Conservation (phyloP, 2,797 vertebrate species). For the Eulemur albifrons region DNA sequence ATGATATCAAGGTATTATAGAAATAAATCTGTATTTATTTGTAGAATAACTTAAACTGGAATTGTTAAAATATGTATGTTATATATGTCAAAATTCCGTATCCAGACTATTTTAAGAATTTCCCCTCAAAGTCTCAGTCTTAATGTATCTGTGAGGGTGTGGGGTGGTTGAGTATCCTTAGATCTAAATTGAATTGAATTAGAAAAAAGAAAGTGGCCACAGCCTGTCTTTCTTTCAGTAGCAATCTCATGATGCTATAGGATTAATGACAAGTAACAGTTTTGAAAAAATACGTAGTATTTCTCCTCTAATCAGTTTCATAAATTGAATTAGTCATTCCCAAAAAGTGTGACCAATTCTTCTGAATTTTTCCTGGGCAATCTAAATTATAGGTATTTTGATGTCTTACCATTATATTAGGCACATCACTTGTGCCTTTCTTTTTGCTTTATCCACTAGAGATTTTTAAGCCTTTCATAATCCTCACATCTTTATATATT, state of each 20-base stretch:
- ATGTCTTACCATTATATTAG: background rate
- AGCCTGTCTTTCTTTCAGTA: background rate
- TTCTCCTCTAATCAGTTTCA: background rate
- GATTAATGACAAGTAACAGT: background rate
- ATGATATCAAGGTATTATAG: slow-evolving; percentile 95
- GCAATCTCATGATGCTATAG: background rate
- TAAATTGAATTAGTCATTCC: slow-evolving; percentile 2
- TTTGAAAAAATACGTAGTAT: slow-evolving; percentile 23
- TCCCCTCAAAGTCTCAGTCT: background rate
- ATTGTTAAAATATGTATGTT: slow-evolving; percentile 28
- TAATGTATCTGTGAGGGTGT: slow-evolving; percentile 14
- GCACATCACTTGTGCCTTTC: background rate
- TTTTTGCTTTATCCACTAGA: slow-evolving; percentile 24
- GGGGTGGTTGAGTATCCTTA: slow-evolving; percentile 2
- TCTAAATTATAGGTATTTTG: slow-evolving; percentile 16
- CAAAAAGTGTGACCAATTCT: background rate
- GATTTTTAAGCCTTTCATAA: slow-evolving; percentile 13
- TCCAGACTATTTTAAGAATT: slow-evolving; percentile 11
- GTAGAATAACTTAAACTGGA: slow-evolving; percentile 26
- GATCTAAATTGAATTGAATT: background rate
- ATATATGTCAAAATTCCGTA: slow-evolving; percentile 20
- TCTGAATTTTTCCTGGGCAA: slow-evolving; percentile 7
- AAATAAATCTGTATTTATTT: slow-evolving; percentile 33
- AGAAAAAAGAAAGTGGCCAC: background rate
- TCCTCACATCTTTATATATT: slow-evolving; percentile 10